Conservation (phyloP, 2,113 vertebrate genomes). For the Caranx melampygus region DNA sequence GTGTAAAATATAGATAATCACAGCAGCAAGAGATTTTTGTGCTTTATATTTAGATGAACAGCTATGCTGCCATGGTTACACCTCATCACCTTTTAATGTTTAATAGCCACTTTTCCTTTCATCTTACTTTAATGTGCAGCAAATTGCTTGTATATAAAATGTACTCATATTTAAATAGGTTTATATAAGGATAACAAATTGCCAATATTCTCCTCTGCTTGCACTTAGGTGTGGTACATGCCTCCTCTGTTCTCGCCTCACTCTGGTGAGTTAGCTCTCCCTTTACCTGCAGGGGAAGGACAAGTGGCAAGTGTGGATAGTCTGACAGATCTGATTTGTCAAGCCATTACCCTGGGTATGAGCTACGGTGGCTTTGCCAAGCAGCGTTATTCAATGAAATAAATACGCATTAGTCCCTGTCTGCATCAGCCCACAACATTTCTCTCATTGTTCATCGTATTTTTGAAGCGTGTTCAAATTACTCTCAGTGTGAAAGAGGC, state of each 20-base stretch:
- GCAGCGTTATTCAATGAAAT: slow-evolving; percentile 67
- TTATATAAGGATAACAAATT: slow-evolving; percentile 18
- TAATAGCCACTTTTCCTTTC: neutral
- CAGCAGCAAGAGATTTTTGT: neutral
- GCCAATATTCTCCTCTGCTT: slow-evolving; percentile 5
- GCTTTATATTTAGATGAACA: neutral
- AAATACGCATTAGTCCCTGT: slow-evolving; percentile 64
- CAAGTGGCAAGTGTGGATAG: slow-evolving; percentile 66
- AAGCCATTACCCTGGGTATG: slow-evolving; percentile 69
- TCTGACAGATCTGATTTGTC: slow-evolving; percentile 78
- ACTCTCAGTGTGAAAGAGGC: slow-evolving; percentile 47
- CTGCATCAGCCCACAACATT: slow-evolving; percentile 48
- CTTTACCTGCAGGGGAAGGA: slow-evolving; percentile 57
- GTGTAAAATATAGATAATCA: neutral
- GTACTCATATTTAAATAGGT: neutral
- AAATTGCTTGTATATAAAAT: neutral
- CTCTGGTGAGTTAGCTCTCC: slow-evolving; percentile 28
- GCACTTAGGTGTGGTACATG: neutral
- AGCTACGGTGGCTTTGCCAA: slow-evolving; percentile 48
- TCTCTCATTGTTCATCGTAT: slow-evolving; percentile 44
- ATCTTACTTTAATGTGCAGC: neutral
- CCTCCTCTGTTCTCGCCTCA: slow-evolving; percentile 4
- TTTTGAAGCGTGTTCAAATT: slow-evolving; percentile 54
- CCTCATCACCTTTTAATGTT: neutral
- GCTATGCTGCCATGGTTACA: neutral